Base-by-base conservation (phyloP, 2,888 invertebrate species). In the Clivina fossor region DNA sequence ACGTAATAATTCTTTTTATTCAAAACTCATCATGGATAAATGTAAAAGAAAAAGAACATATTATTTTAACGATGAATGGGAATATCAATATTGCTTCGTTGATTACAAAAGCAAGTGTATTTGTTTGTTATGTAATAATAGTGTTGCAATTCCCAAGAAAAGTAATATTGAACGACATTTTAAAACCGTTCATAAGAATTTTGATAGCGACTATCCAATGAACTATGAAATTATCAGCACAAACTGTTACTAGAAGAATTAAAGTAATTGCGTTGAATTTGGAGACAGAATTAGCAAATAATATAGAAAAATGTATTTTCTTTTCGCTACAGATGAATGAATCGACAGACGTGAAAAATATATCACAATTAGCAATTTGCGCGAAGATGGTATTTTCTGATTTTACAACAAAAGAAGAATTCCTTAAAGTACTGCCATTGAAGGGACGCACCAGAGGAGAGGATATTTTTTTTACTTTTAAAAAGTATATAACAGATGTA, bases 81-180 rank as follows among this genome's bases (percentile, higher is more conserved):
- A 62, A 41, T 22, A 61, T 26, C 26, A 18, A 59, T 62, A 58
- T 59, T 61, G 57, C 53, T 62, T 62, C 56, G 54, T 56, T 49
- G 41, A 61, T 61, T 58, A 37, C 38, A 60, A 60, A 56, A 50
- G 49, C 26, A 60, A 59, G 53, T 57, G 58, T 54, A 54, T 58
- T 58, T 61, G 56, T 56, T 61, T 59, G 56, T 59, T 61, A 47
- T 61, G 56, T 51, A 50, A 54, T 38, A 57, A 37, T 54, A 60
- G 47, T 40, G 55, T 60, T 58, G 60, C 58, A 41, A 55, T 60
- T 41, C 54, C 53, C 43, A 57, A 61, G 41, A 60, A 59, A 60
- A 54, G 51, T 59, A 61, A 61, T 54, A 47, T 61, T 59, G 60
- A 61, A 57, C 48, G 58, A 56, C 61, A 62, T 53, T 62, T 58